Evolutionary conservation across 1,140 invertebrate genomes (phyloP).

Genomic region (Manduca sexta): DNA sequence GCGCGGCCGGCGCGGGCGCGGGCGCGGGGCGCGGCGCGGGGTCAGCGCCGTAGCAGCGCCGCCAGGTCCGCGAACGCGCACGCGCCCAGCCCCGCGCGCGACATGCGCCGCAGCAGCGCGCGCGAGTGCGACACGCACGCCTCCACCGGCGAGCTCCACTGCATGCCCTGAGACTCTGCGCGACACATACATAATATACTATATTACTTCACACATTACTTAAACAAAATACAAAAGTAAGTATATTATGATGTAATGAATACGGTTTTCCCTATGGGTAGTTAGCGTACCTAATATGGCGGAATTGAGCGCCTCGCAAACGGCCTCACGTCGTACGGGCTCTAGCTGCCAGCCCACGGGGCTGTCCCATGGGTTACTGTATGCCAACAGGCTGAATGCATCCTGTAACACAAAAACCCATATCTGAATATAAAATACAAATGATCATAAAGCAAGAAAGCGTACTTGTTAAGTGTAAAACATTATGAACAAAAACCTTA

Average conservation of each 20-base stretch:
- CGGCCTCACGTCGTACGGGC: conserved; percentile 92
- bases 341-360: conserved; percentile 96
- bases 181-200: background rate
- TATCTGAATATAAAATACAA: no score
- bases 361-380: conserved; percentile 97
- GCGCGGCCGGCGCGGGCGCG: conserved; percentile 58
- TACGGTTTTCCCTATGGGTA: background rate
- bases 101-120: conserved; percentile 92
- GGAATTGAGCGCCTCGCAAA: conserved; percentile 96
- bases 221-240: no score
- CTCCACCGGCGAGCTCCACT: conserved; percentile 92
- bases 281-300: conserved; percentile 88
- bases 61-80: conserved; percentile 87
- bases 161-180: conserved; percentile 91
- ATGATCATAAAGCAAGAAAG: no score
- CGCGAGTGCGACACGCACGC: conserved; percentile 91
- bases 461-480: no score
- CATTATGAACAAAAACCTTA: no score
- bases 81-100: conserved; percentile 89
- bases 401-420: conserved; percentile 76
- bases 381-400: conserved; percentile 97
- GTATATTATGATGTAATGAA: background rate
- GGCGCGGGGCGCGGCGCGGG: conserved; percentile 11
- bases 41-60: conserved; percentile 66
- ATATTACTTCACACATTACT: background rate